Percentiles rank a stretch among this genome's conserved stretches.
phyloP scores from a whole-genome alignment of 1,140 invertebrate species.

The Cotesia typhae region DNA sequence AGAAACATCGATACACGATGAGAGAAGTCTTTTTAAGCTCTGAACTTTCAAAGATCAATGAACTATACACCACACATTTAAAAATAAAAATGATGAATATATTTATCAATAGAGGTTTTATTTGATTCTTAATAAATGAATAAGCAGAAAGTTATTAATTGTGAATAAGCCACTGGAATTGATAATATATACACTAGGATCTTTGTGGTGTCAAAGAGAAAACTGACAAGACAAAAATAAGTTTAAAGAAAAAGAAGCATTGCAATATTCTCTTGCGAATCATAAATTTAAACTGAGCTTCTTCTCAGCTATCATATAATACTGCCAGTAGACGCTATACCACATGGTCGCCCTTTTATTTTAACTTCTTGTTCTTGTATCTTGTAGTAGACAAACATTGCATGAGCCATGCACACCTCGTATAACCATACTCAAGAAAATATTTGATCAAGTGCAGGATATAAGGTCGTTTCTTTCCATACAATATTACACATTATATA shows the following conservation, averaged over 20 bases:
- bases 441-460: conserved; percentile 28
- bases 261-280: conserved; percentile 12
- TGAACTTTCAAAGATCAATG: neutral
- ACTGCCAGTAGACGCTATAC: neutral
- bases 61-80: neutral
- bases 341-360: conserved; percentile 10
- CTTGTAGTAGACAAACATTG: neutral
- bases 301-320: neutral
- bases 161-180: neutral
- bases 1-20: conserved; percentile 4
- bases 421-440: conserved; percentile 1
- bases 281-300: conserved; percentile 6
- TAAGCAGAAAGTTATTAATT: too few species aligned
- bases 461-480: conserved; percentile 2
- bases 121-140: too few species aligned
- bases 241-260: neutral
- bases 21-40: neutral
- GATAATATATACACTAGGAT: neutral
- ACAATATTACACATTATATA: conserved; percentile 1
- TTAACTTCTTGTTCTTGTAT: conserved; percentile 5
- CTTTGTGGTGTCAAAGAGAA: neutral
- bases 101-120: too few species aligned
- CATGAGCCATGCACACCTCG: neutral
- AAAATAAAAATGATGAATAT: too few species aligned
- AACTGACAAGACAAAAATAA: neutral